Base-by-base conservation (phyloP, 2,797 vertebrate species). In the Coreius guichenoti region DNA sequence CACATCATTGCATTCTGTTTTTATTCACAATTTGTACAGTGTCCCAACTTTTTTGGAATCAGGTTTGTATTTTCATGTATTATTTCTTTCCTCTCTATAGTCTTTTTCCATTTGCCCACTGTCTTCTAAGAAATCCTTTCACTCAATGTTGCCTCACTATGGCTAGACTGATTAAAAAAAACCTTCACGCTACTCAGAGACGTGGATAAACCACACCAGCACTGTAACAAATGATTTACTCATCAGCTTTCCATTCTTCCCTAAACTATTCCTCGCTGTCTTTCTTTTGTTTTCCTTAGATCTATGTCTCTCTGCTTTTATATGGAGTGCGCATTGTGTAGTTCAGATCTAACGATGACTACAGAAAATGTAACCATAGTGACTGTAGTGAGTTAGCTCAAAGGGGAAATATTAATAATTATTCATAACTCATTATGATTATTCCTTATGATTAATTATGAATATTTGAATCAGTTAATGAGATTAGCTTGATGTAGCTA, bases 181-280 rank as follows among this genome's bases (percentile, higher is more conserved):
- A 83, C 86, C 85, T 83, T 86, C 45, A 83, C 65, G 83, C 68
- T 87, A 67, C 80, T 16, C 75, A 33, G 36, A 87, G 77, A 87
- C 70, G 73, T 84, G 82, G 84, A 85, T 83, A 86, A 89, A 90
- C 74, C 84, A 87, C 83, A 87, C 82, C 86, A 85, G 82, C 73
- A 81, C 90, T 84, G 77, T 61, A 75, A 86, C 88, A 88, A 88
- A 88, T 88, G 83, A 89, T 88, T 87, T 87, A 88, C 85, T 88
- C 86, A 89, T 88, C 82, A 85, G 82, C 75, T 54, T 56, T 72
- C 56, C 81, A 88, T 89, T 92, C 82, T 89, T 79, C 86, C 85
- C 90, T 89, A 89, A 91, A 88, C 92, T 89, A 77, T 76, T n/a
- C 61, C 51, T 77, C 63, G 12, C 17, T 47, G 61, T 87, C 49